These are phyloP conservation scores for Coryphaenoides rupestris DNA, from an alignment of 2,113 vertebrate species.

Conservation along the genomic window DNA sequence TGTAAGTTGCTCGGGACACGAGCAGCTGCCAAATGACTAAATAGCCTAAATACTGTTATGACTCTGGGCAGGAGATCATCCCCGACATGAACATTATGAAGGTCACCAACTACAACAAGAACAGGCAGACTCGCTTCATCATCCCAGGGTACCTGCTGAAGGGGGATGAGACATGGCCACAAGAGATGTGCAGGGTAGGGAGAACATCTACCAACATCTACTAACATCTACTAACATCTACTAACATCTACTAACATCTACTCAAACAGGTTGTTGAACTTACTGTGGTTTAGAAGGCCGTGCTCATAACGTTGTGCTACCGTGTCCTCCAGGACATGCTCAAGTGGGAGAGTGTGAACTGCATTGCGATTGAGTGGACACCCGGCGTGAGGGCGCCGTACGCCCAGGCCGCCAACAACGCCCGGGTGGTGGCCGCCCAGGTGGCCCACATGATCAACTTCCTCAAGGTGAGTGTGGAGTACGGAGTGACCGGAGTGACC, in stretches of 20 bases:
- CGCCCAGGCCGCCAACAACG: conserved; percentile 77
- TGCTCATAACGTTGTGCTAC: background rate
- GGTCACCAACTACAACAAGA: conserved; percentile 70
- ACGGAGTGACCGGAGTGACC: background rate
- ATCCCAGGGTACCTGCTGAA: conserved; percentile 76
- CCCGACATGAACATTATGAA: conserved; percentile 62
- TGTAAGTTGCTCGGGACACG: background rate
- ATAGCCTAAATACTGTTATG: background rate
- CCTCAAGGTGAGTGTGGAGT: conserved; percentile 69
- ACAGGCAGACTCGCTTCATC: conserved; percentile 73
- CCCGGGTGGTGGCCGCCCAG: conserved; percentile 79
- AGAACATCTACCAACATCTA: too few relatives aligned
- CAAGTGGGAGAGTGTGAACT: conserved; percentile 79
- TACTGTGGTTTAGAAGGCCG: too few relatives aligned
- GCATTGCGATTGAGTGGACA: conserved; percentile 79
- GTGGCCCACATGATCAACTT: conserved; percentile 72
- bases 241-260: too few relatives aligned
- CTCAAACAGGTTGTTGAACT: too few relatives aligned
- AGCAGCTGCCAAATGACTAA: background rate
- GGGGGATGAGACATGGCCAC: conserved; percentile 69
- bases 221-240: too few relatives aligned
- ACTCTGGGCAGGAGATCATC: conserved; percentile 50
- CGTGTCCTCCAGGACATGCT: conserved; percentile 73
- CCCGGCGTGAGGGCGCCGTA: conserved; percentile 70
- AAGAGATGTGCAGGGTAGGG: conserved; percentile 75